Evolutionary conservation across 1,140 invertebrate species (phyloP).

Genomic region (Atta colombica): DNA sequence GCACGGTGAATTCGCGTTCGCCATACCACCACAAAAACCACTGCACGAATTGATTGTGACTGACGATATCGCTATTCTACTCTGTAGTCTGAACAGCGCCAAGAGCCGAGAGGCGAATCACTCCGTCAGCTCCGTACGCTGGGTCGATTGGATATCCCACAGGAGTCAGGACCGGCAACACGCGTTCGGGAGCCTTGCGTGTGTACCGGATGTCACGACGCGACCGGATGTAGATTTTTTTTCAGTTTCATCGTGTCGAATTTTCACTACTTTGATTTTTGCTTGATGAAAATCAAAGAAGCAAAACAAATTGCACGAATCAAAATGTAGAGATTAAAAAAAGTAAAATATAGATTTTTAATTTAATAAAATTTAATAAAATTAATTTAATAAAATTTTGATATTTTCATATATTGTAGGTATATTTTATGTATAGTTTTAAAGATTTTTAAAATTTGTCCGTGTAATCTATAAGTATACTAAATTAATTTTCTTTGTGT

Average conservation of each 20-base stretch:
- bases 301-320: neutral
- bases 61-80: neutral
- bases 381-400: neutral
- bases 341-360: neutral
- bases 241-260: neutral
- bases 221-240: neutral
- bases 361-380: neutral
- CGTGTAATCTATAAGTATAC: neutral
- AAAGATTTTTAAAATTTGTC: neutral
- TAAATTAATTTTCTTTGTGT: neutral
- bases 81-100: no score
- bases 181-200: neutral
- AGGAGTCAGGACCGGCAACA: neutral
- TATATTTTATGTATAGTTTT: neutral
- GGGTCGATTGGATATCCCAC: neutral
- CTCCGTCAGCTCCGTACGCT: neutral
- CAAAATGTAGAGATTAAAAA: neutral
- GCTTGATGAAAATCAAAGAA: neutral
- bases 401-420: no score
- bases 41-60: constrained; percentile 21
- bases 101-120: no score
- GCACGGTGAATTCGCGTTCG: constrained; percentile 25
- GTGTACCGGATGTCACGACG: neutral
- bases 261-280: neutral
- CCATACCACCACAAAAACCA: constrained; percentile 57